Conservation (phyloP, 2,797 vertebrate species). For the Eptatretus atami region DNA sequence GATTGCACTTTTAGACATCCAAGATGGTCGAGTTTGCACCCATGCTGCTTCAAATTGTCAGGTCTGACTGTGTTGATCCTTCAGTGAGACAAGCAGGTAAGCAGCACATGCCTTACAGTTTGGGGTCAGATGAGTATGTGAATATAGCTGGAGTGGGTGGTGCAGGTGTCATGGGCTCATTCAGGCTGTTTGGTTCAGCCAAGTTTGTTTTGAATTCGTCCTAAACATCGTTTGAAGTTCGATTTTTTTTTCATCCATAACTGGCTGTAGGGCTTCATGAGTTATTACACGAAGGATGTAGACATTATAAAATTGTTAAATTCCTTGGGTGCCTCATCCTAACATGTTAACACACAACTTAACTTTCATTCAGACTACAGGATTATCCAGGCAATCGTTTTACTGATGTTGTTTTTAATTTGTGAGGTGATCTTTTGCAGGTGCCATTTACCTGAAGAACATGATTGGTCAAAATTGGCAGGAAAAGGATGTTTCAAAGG, state of each 20-base stretch:
- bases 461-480: constrained; percentile 97
- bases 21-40: constrained; percentile 98
- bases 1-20: constrained; percentile 34
- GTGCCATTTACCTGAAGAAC: constrained; percentile 96
- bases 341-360: not conserved
- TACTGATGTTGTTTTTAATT: not conserved
- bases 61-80: constrained; percentile 84
- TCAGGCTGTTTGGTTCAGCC: constrained; percentile 11
- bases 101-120: constrained; percentile 13
- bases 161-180: constrained; percentile 11
- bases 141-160: constrained; percentile 10
- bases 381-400: not conserved
- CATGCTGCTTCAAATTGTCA: constrained; percentile 73
- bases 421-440: constrained; percentile 13
- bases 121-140: constrained; percentile 11
- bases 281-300: not conserved
- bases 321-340: not conserved
- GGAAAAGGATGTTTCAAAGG: constrained; percentile 46
- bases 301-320: not conserved
- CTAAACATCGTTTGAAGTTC: not conserved
- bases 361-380: not conserved
- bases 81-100: constrained; percentile 85
- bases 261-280: not conserved
- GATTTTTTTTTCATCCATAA: not conserved
- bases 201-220: constrained; percentile 9